Evolutionary conservation across 2,797 vertebrate genomes (phyloP), one percentile per base, ranked within the genome.

Genomic region (Poeciliopsis presidionis): DNA sequence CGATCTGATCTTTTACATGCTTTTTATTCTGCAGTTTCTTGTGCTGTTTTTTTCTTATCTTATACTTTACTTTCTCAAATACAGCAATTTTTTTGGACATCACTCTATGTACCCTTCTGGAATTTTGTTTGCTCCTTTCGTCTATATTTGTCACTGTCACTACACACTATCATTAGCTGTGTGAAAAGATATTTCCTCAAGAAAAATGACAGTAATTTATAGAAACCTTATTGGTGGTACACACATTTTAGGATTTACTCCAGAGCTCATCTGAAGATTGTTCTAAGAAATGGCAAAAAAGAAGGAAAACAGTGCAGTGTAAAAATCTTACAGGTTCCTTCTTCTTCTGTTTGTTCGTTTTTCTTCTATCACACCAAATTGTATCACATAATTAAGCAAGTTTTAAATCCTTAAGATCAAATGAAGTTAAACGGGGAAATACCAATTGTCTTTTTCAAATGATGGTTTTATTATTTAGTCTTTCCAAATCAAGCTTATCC

Each of bases 1-100:
- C 76, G 59, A 73, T 83, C 73, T 85, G 73, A 89, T 89, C 20
- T 6, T 83, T 82, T 47, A 91, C 74, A 79, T 81, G 80, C 72
- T 77, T 78, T 25, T 88, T 61, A 87, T 80, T 79, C 36, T 18
- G 49, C 86, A 77, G 72, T 80, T 78, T 82, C 18, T 74, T 45
- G 51, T 75, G 1, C n/a, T 67, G 51, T 49, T 77, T 25, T 36
- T 70, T 67, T 25, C 20, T 76, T 65, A 30, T 77, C 20, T 45
- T 69, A 65, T 8, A 59, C 47, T 55, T 22, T 45, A 43, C 16
- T 70, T 57, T 63, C 33, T 71, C 45, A n/a, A 30, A 33, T 46
- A 41, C 59, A 59, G 14, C 65, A 63, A 33, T 57, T 75, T 77
- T 77, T 69, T 7, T 30, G 5, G 30, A 16, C 45, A 30, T 69